Base-by-base conservation (phyloP, 2,797 vertebrate species). In the Sebastes cheni region DNA sequence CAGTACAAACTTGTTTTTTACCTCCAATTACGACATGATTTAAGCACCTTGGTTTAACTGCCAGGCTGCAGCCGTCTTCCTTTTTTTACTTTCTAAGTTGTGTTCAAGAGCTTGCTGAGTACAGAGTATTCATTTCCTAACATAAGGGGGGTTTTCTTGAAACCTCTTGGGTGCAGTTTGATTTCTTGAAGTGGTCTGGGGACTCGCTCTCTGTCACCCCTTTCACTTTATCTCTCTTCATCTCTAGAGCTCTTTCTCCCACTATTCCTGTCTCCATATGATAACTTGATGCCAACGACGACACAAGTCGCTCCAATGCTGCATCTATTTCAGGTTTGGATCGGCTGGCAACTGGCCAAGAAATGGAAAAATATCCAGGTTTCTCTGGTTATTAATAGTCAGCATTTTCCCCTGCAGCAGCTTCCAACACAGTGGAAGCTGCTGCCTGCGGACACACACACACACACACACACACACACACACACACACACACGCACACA, bases 211-310 rank as follows among this genome's bases (percentile, higher is more conserved):
- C 67, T 67, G 65, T 87, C 81, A 76, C 64, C 87, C 68, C 23
- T 67, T 76, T 77, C 58, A 50, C 75, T 89, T 81, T 72, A 80
- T 91, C 79, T 84, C 69, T 65, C 46, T 54, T 81, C 29, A 70
- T 75, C 83, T 82, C 32, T 6, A 12, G 60, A 64, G 34, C 67
- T 70, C 58, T 67, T 55, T 82, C 58, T 86, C 78, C 75, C 77
- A 72, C 58, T 34, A 88, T 72, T 54, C 82, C 64, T 84, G 58
- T 85, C 76, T 81, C 75, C 71, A 36, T 56, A 89, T 86, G 83
- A 83, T 83, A 66, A 77, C 88, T 79, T 18, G 2, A 72, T 83
- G 96, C 96, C 97, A 97, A 95, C 89, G 89, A 84, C 96, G 94
- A 89, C 95, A 96, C 93, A 96, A 94, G 95, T 88, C 79, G 54